phyloP scores from a whole-genome alignment of 2,113 vertebrate species.

The Anhinga anhinga region DNA sequence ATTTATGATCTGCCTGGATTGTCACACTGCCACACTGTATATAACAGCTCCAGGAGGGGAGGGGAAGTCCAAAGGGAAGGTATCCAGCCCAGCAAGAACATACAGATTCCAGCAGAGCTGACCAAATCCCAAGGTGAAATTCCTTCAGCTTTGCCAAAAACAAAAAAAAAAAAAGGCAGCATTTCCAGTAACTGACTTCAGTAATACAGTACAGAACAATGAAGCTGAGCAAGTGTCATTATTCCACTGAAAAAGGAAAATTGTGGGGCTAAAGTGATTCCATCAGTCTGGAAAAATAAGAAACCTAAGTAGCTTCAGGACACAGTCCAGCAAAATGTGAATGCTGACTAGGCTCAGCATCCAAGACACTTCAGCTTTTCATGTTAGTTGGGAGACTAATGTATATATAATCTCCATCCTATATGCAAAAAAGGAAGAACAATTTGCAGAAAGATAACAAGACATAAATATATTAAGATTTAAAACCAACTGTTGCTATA shows the following conservation, averaged over 20 bases:
- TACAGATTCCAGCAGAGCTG: not conserved
- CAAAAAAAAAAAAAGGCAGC: not conserved
- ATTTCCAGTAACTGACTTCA: not conserved
- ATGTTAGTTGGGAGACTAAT: not conserved
- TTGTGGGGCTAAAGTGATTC: not conserved
- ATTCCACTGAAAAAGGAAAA: not conserved
- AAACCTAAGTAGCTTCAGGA: not conserved
- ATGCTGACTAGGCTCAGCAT: not conserved
- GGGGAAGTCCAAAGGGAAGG: not conserved
- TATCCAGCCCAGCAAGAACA: not conserved
- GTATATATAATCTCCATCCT: not conserved
- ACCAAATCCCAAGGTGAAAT: constrained; percentile 17
- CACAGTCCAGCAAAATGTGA: not conserved
- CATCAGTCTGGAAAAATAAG: not conserved
- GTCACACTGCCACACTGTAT: not conserved
- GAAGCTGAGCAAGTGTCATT: not conserved
- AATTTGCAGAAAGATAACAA: not conserved
- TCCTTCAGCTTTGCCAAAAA: not conserved
- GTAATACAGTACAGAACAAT: not conserved
- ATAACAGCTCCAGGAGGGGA: not conserved
- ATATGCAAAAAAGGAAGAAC: not conserved
- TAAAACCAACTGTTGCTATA: not conserved
- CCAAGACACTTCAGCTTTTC: not conserved
- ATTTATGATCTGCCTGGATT: not conserved
- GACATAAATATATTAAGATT: not conserved